Conservation (phyloP, 2,113 vertebrate species). For the Colinus virginianus region DNA sequence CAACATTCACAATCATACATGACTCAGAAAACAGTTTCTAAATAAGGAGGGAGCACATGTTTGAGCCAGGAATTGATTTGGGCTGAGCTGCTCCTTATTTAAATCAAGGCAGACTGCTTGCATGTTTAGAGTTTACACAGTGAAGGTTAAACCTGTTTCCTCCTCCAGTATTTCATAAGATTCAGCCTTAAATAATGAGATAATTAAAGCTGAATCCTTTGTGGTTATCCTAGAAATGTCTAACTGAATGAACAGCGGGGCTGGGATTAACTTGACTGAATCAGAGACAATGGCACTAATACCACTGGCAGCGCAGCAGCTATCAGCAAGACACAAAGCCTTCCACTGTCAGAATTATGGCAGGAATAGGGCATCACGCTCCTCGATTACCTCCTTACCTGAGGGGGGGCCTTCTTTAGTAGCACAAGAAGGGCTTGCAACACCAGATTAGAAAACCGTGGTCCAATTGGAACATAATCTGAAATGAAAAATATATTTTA, state of each 20-base stretch:
- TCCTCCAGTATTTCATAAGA: background rate
- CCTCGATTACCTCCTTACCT: constrained; percentile 77
- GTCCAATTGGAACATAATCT: constrained; percentile 97
- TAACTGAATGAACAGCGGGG: background rate
- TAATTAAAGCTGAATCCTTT: background rate
- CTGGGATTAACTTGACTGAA: background rate
- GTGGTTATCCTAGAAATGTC: constrained; percentile 6
- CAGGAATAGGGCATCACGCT: background rate
- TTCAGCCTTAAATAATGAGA: background rate
- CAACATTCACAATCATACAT: background rate
- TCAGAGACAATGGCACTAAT: background rate
- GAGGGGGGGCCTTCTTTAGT: constrained; percentile 94
- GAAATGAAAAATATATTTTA: constrained; percentile 51
- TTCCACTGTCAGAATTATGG: background rate
- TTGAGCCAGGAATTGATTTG: background rate
- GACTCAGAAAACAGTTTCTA: background rate
- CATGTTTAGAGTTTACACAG: background rate
- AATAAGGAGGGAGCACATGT: background rate
- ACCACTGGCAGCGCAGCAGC: background rate
- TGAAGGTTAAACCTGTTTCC: background rate
- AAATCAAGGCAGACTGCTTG: background rate
- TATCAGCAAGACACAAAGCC: background rate
- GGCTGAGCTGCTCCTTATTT: background rate
- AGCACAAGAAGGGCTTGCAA: constrained; percentile 94
- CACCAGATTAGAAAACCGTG: constrained; percentile 96